A percentile compares a stretch with the other conserved stretches of the same genome.
These are phyloP conservation scores for Maylandia zebra DNA, from an alignment of 2,113 vertebrate genomes.

Conservation along the genomic window DNA sequence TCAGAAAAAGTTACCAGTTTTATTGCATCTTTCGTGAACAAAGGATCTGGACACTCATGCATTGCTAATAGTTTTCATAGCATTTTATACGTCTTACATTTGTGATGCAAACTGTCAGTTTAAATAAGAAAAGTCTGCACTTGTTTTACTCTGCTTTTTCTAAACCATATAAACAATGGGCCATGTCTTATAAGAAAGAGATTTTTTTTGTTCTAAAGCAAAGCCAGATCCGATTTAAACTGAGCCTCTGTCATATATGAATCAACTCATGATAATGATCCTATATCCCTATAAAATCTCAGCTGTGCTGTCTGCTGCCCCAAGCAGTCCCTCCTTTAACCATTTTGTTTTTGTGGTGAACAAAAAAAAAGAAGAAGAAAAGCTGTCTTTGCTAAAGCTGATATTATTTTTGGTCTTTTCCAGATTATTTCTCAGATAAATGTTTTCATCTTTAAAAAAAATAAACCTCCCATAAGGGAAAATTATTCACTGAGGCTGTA, in stretches of 20 bases:
- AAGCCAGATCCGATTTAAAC: not conserved
- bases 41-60: not conserved
- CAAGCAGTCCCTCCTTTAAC: conserved; percentile 15
- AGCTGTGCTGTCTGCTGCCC: conserved; percentile 1
- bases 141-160: not conserved
- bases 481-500: not conserved
- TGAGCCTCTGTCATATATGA: not conserved
- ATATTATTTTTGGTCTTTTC: conserved; percentile 32
- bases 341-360: not conserved
- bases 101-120: not conserved
- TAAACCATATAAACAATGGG: not conserved
- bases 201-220: not conserved
- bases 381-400: conserved; percentile 24
- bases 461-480: not conserved
- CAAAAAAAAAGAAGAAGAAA: not conserved
- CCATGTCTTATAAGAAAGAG: not conserved
- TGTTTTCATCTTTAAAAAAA: not conserved
- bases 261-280: conserved; percentile 20
- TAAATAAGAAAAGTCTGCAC: not conserved
- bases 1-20: not conserved
- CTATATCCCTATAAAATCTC: conserved; percentile 37
- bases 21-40: not conserved
- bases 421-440: not conserved
- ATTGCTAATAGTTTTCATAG: not conserved
- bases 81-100: not conserved